Evolutionary conservation across 2,797 vertebrate species (phyloP).

Genomic region (Oceanodroma leucorhoa): DNA sequence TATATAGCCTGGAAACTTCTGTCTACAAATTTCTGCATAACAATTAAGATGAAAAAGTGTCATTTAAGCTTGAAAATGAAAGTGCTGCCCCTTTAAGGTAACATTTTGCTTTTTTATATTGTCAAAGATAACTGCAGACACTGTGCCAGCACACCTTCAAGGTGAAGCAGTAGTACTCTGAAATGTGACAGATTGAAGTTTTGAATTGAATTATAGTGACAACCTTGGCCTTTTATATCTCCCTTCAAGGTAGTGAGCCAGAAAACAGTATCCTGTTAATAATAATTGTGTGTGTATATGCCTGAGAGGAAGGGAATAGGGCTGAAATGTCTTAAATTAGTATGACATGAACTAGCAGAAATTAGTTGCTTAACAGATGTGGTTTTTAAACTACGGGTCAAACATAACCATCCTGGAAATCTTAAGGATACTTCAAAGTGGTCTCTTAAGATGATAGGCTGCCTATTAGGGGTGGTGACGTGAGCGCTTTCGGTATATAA

Average conservation of each 20-base stretch:
- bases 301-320: not conserved
- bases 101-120: not conserved
- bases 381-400: not conserved
- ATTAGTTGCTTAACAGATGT: not conserved
- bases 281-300: not conserved
- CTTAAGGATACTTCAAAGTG: not conserved
- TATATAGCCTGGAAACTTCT: not conserved
- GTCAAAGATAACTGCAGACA: not conserved
- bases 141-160: not conserved
- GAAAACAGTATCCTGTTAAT: not conserved
- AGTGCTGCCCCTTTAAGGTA: not conserved
- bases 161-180: not conserved
- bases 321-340: not conserved
- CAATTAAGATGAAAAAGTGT: not conserved
- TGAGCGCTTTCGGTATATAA: not conserved
- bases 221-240: not conserved
- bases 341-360: not conserved
- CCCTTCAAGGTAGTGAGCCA: not conserved
- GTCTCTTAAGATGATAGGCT: not conserved
- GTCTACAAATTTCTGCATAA: not conserved
- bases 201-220: not conserved
- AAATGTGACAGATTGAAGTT: not conserved
- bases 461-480: not conserved
- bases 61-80: not conserved
- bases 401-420: not conserved